Evolutionary conservation across 1,140 invertebrate species (phyloP).

Genomic region (Drosophila ironensis): DNA sequence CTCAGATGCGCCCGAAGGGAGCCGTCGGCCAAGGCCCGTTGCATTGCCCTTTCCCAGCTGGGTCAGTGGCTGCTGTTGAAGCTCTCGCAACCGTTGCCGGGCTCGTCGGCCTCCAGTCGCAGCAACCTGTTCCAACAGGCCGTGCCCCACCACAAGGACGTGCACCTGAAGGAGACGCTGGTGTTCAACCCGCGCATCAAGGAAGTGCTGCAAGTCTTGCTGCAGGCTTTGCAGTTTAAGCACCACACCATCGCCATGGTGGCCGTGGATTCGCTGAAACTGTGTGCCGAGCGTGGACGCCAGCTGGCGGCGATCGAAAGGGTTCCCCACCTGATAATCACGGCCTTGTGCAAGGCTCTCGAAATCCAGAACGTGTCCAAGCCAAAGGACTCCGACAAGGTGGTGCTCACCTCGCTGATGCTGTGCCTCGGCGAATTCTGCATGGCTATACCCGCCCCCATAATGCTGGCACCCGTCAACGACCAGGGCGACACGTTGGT

Average conservation of each 20-base stretch:
- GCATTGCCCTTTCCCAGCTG: constrained; percentile 93
- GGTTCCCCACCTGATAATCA: constrained; percentile 77
- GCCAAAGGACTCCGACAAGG: constrained; percentile 85
- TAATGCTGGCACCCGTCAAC: constrained; percentile 66
- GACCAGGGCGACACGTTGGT: constrained; percentile 84
- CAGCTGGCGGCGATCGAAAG: constrained; percentile 73
- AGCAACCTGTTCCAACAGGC: constrained; percentile 60
- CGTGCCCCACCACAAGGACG: constrained; percentile 68
- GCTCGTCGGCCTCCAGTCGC: background rate
- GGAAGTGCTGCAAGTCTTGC: constrained; percentile 92
- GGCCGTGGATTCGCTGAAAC: constrained; percentile 74
- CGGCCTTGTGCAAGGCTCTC: constrained; percentile 72
- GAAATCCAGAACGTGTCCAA: constrained; percentile 80
- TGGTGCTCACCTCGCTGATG: constrained; percentile 91
- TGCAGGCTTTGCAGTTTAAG: constrained; percentile 90
- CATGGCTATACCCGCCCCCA: constrained; percentile 83
- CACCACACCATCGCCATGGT: constrained; percentile 80
- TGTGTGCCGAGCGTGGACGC: constrained; percentile 71
- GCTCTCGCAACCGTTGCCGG: constrained; percentile 84
- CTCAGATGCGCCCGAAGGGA: constrained; percentile 93
- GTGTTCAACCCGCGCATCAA: constrained; percentile 87
- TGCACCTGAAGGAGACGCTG: constrained; percentile 46
- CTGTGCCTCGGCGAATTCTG: constrained; percentile 97
- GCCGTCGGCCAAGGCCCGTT: constrained; percentile 93
- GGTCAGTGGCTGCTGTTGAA: constrained; percentile 93